Evolutionary conservation across 2,113 vertebrate species (phyloP).

Genomic region (Osmerus eperlanus): DNA sequence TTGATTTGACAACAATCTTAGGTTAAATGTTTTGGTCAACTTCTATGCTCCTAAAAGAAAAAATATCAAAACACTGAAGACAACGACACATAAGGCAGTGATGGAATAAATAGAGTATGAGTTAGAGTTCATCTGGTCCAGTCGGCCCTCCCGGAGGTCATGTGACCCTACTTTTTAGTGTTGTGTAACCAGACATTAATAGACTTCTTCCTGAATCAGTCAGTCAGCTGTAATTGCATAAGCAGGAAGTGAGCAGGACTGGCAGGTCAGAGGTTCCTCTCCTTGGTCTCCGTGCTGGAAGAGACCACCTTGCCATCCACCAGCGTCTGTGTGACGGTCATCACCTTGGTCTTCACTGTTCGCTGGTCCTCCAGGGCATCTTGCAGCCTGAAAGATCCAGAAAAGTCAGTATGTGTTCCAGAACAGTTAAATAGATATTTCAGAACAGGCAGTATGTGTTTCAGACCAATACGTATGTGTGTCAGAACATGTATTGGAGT

Average conservation of each 20-base stretch:
- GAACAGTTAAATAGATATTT: no score
- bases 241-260: not conserved
- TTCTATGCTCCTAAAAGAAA: not conserved
- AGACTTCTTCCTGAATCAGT: not conserved
- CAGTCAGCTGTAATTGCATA: not conserved
- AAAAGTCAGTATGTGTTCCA: slow-evolving; percentile 10
- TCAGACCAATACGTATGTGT: no score
- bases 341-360: slow-evolving; percentile 75
- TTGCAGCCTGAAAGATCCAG: slow-evolving; percentile 64
- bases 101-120: slow-evolving; percentile 68
- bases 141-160: slow-evolving; percentile 12
- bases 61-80: slow-evolving; percentile 25
- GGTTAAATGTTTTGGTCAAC: slow-evolving; percentile 25
- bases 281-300: slow-evolving; percentile 84
- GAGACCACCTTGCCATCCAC: slow-evolving; percentile 87
- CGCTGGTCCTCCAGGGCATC: slow-evolving; percentile 61
- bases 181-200: not conserved
- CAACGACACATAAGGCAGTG: slow-evolving; percentile 45
- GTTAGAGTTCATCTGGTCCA: slow-evolving; percentile 48
- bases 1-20: slow-evolving; percentile 6
- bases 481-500: no score
- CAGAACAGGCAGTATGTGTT: no score
- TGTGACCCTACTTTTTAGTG: slow-evolving; percentile 25
- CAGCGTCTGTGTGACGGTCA: slow-evolving; percentile 83
- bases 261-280: slow-evolving; percentile 58